These are phyloP conservation scores for Leucozona laternaria DNA, from an alignment of 2,888 invertebrate genomes.

Conservation along the genomic window DNA sequence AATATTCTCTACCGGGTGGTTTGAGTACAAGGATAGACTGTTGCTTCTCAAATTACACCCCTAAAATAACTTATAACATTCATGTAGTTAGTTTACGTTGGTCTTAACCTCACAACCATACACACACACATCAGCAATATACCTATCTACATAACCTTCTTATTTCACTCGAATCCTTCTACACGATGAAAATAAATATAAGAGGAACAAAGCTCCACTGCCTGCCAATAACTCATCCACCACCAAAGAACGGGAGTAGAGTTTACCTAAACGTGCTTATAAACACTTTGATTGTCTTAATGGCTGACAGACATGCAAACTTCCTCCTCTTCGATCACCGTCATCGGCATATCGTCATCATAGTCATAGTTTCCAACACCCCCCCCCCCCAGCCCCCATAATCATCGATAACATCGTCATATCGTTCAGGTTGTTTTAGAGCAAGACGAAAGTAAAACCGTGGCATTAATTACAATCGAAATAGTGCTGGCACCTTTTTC, in stretches of 20 bases:
- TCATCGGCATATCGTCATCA: constrained; percentile 18
- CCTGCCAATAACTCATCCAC: constrained; percentile 42
- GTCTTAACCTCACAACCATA: constrained; percentile 4
- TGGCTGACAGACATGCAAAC: constrained; percentile 68
- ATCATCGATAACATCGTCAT: constrained; percentile 50
- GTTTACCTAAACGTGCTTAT: constrained; percentile 69
- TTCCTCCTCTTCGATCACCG: constrained; percentile 40
- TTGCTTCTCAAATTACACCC: constrained; percentile 75
- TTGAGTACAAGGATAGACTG: constrained; percentile 65
- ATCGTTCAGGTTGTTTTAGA: constrained; percentile 46
- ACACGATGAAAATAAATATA: constrained; percentile 29
- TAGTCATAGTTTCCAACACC: not conserved
- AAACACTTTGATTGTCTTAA: constrained; percentile 72
- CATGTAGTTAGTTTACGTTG: constrained; percentile 51
- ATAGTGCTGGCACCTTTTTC: constrained; percentile 10
- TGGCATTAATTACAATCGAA: constrained; percentile 70
- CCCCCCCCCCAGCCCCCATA: not conserved
- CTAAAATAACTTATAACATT: constrained; percentile 37
- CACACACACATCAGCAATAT: not conserved
- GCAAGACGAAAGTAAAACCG: constrained; percentile 64
- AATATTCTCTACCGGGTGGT: constrained; percentile 59
- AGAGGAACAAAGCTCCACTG: constrained; percentile 28
- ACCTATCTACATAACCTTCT: constrained; percentile 1
- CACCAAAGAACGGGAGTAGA: constrained; percentile 20
- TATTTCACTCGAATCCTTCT: constrained; percentile 45